Evolutionary conservation across 1,140 invertebrate genomes (phyloP), one percentile per base, ranked within the genome.

Genomic region (Calliphora vicina): DNA sequence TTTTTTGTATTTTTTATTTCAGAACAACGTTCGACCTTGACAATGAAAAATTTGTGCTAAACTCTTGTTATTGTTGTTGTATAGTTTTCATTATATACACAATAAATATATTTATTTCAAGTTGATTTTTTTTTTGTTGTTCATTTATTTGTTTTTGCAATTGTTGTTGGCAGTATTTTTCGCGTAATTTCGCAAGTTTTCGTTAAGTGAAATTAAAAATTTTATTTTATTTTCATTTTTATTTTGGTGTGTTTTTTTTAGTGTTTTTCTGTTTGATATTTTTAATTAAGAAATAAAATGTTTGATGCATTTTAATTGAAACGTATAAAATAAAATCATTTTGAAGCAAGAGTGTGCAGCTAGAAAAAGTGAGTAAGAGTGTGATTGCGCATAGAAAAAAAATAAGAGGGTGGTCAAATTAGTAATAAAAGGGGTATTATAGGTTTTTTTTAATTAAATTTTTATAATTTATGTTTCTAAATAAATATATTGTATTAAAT

Each of bases 1-100:
- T n/a, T n/a, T n/a, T n/a, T n/a, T n/a, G n/a, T n/a, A n/a, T n/a
- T 42, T 25, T 43, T 23, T 43, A 23, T 78, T 86, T 89, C 87
- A 87, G 87, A 88, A 89, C 88, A 87, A 89, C 80, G 86, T 82
- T 89, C 88, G 88, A 89, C 88, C 88, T 89, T 89, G 88, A 87
- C 88, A 89, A 87, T 89, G 88, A 89, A 89, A 89, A 84, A 67
- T 67, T 61, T 80, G 45, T 82, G 45, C 8, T 80, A 26, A 17
- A 80, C 17, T 67, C 45, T 57, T 27, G 61, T 29, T 67, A 25
- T 23, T 25, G 29, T 82, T 23, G 20, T 81, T 57, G 25, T 35
- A 26, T 67, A 35, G 12, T 82, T 82, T n/a, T 82, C 29, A 9
- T 35, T 71, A 26, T 82, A n/a, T 73, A 50, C 20, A 80, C n/a